Evolutionary conservation across 2,797 vertebrate species (phyloP), one percentile per base, ranked within the genome.

Genomic region (Apogon talboti): DNA sequence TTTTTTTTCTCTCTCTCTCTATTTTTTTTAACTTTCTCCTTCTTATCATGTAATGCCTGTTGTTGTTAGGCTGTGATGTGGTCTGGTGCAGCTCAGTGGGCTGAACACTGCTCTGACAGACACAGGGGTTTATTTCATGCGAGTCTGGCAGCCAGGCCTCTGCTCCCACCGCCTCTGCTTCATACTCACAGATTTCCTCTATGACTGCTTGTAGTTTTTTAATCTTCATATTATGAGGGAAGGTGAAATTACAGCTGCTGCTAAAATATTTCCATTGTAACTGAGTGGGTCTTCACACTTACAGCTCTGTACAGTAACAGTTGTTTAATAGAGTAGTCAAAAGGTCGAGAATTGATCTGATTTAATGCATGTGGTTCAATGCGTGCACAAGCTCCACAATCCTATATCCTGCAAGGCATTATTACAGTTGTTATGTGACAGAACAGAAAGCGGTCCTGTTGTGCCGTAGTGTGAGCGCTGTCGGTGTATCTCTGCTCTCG

Each of bases 401-500:
- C 51, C 18, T 11, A 28, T 28, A 28, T 28, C 24, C 3, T n/a
- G n/a, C 11, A 9, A 15, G 38, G 21, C 43, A 47, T 57, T 68
- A 56, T n/a, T n/a, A n/a, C 43, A 67, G 47, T 16, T 12, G 28
- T 68, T 55, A 62, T 78, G 44, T 47, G 47, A 47, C 66, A 15
- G 37, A 52, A 49, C 51, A 56, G 37, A 63, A 59, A 70, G 64
- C 51, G 59, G 40, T 70, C n/a, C 48, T 38, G 58, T 52, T 43
- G 53, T 50, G 51, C 45, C 53, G n/a, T 40, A 46, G 61, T 65
- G 60, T 44, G 49, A 40, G 57, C 35, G 4, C 44, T 8, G 57
- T 68, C 63, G 58, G 69, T 52, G 44, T 70, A 21, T 73, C 66
- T 61, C 44, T 53, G 33, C 57, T 59, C 41, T 61, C 3, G 3